These are phyloP conservation scores for Meta bourneti DNA, from an alignment of 2,888 invertebrate genomes.

Conservation along the genomic window DNA sequence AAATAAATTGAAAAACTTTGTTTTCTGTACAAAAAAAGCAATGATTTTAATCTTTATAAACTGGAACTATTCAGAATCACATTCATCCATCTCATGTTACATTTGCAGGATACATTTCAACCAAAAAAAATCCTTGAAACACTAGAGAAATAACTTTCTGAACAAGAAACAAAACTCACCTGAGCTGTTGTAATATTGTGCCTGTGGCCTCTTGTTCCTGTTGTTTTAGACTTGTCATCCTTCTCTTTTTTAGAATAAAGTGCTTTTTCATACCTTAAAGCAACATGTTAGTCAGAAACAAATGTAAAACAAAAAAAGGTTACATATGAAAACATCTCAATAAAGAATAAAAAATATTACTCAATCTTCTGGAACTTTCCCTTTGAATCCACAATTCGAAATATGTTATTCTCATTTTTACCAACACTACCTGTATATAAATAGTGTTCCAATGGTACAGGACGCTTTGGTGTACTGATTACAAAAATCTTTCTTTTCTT, in stretches of 20 bases:
- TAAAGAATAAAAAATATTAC: constrained; percentile 77
- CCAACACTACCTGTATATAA: constrained; percentile 90
- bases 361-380: constrained; percentile 87
- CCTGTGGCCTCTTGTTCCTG: neutral
- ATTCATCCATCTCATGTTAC: too few relatives aligned
- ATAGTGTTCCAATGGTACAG: constrained; percentile 97
- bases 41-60: too few relatives aligned
- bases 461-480: constrained; percentile 94
- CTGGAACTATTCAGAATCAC: too few relatives aligned
- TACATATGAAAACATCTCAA: neutral
- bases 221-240: neutral
- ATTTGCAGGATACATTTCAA: too few relatives aligned
- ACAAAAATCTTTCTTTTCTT: constrained; percentile 92
- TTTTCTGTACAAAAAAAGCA: too few relatives aligned
- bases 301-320: neutral
- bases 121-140: too few relatives aligned
- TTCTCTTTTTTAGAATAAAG: neutral
- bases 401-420: constrained; percentile 86
- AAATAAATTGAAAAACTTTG: too few relatives aligned
- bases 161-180: too few relatives aligned
- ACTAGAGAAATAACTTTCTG: too few relatives aligned
- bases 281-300: neutral
- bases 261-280: neutral
- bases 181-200: neutral
- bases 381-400: constrained; percentile 89